Percentiles rank a stretch among this genome's conserved stretches.
Evolutionary conservation across 2,113 vertebrate genomes (phyloP).

Genomic region (Rhabdomys dilectus): DNA sequence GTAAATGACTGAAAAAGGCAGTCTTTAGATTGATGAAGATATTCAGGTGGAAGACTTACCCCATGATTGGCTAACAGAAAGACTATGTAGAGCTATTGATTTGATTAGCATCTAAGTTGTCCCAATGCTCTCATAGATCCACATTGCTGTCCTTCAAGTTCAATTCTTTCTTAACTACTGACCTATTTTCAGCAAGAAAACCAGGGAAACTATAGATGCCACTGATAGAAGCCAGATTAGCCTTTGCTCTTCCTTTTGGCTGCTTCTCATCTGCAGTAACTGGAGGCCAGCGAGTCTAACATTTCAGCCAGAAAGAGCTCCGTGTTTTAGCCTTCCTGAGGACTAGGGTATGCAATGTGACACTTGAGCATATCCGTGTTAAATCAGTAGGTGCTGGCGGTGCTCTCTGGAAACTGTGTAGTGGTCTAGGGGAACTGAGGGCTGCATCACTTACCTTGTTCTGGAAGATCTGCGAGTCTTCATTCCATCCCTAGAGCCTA

Average conservation of each 20-base stretch:
- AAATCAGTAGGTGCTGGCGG: not conserved
- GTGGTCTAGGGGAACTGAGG: not conserved
- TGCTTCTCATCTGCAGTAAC: not conserved
- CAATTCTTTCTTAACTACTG: not conserved
- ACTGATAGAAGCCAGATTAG: not conserved
- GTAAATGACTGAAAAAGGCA: not conserved
- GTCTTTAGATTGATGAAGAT: not conserved
- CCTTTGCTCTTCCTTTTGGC: not conserved
- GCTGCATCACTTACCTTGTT: not conserved
- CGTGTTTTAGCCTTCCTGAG: not conserved
- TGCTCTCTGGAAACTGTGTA: not conserved
- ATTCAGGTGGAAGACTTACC: not conserved
- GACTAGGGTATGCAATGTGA: not conserved
- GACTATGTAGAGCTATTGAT: not conserved
- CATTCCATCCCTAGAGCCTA: not conserved
- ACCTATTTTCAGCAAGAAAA: not conserved
- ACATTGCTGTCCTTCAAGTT: too few relatives aligned
- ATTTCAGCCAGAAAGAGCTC: not conserved
- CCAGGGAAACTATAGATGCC: not conserved
- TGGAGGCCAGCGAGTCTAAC: not conserved
- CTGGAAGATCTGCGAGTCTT: not conserved
- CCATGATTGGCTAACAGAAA: not conserved
- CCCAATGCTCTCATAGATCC: not conserved
- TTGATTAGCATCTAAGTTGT: not conserved
- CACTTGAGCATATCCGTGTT: not conserved